Evolutionary conservation across 2,888 invertebrate species (phyloP), one percentile per base, ranked within the genome.

Genomic region (Cenopis cana): DNA sequence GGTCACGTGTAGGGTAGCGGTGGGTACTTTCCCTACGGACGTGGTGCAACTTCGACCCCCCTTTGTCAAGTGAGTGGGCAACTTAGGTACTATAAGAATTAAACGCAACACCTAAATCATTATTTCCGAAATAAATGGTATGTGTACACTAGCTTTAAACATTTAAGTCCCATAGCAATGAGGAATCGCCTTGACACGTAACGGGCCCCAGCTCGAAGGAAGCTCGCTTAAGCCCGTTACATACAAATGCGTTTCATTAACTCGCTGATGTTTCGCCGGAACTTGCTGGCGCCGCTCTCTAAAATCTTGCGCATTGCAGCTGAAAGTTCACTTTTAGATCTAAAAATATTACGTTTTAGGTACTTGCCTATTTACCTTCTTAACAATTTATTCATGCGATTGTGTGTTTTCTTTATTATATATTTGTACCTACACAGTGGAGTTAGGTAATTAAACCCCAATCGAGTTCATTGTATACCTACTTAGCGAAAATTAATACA

Each of bases 161-260:
- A 38, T 52, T 11, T 60, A 14, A 57, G 17, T 64, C 8, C 38
- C 46, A 70, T 70, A 66, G 65, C 59, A 65, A 66, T 60, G 17
- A 46, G 46, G 46, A 46, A 52, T 55, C 24, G 65, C 20, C 24
- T 54, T 71, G 49, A 71, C 77, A 91, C 86, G 87, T 84, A 89
- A 84, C 86, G 68, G 57, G 75, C 84, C 74, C 85, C 87, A 85
- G 86, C 84, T 85, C 83, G 81, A 85, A 92, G 90, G 90, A 90
- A 90, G 89, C 88, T 86, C 85, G 84, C 89, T 85, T 82, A 85
- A 88, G 90, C 89, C 89, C 87, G 90, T 89, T 90, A 91, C 92
- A 93, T 93, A 92, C 91, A 92, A 92, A 93, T 93, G 93, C 83
- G 87, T 90, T 89, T 92, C 91, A 93, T 93, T 93, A 93, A 88